A percentile compares a stretch with the other conserved stretches of the same genome.
Evolutionary conservation across 2,113 vertebrate genomes (phyloP).

Genomic region (Sinocyclocheilus rhinocerous): DNA sequence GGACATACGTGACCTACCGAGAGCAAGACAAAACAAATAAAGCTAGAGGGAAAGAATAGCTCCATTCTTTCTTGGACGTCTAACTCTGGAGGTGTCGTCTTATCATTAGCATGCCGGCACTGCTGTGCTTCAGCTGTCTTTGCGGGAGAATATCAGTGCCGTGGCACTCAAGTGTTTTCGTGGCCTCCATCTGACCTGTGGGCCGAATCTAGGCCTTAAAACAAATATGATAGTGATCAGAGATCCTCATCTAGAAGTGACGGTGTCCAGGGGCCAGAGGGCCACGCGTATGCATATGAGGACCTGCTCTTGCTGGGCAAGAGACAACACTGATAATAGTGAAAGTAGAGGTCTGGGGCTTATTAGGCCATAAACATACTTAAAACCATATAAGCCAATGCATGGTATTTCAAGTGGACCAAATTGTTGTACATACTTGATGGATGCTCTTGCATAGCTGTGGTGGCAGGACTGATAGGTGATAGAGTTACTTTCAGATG

Average conservation of each 20-base stretch:
- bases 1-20: conserved; percentile 8
- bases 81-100: conserved; percentile 6
- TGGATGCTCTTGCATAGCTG: not conserved
- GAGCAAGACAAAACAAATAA: conserved; percentile 27
- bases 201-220: not conserved
- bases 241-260: conserved; percentile 12
- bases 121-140: conserved; percentile 26
- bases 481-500: not conserved
- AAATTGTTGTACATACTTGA: not conserved
- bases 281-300: not conserved
- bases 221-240: conserved; percentile 29
- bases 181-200: not conserved
- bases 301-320: not conserved
- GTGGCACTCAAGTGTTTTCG: not conserved
- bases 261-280: not conserved
- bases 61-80: not conserved
- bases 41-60: not conserved
- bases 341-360: not conserved
- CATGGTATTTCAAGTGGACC: not conserved
- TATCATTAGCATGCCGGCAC: conserved; percentile 2
- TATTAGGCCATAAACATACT: not conserved
- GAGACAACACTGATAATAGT: not conserved
- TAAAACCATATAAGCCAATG: not conserved
- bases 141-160: not conserved
- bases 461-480: not conserved